Evolutionary conservation across 2,888 invertebrate genomes (phyloP).

Genomic region (Iselma pallidipennis): DNA sequence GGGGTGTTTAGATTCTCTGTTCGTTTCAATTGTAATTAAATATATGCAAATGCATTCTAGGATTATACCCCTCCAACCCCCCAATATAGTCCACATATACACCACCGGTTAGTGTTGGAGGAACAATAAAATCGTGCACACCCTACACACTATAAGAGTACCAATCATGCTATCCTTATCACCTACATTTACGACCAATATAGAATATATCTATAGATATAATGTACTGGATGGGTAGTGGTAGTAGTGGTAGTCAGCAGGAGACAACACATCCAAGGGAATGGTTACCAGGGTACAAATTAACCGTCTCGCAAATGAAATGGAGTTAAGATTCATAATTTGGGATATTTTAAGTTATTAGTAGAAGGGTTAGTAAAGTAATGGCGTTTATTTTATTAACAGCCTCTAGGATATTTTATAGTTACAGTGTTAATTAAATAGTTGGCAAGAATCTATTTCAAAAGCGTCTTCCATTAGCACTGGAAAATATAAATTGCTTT

Average conservation of each 20-base stretch:
- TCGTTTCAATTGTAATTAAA: slow-evolving; percentile 44
- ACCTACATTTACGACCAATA: background rate
- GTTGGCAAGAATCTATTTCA: slow-evolving; percentile 3
- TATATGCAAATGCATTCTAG: slow-evolving; percentile 45
- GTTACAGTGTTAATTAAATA: slow-evolving; percentile 1
- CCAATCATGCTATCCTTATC: background rate
- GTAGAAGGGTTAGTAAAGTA: slow-evolving; percentile 16
- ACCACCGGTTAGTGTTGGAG: no score
- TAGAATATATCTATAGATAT: background rate
- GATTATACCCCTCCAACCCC: slow-evolving; percentile 35
- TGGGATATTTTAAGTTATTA: slow-evolving; percentile 29
- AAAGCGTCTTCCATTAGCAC: background rate
- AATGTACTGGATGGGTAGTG: background rate
- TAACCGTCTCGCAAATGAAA: slow-evolving; percentile 26
- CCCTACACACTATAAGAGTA: slow-evolving; percentile 16
- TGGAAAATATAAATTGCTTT: background rate
- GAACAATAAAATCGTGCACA: slow-evolving; percentile 37
- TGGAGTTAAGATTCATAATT: slow-evolving; percentile 32
- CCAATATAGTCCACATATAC: background rate
- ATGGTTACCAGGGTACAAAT: slow-evolving; percentile 21
- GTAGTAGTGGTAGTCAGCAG: background rate
- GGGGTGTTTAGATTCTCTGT: slow-evolving; percentile 23
- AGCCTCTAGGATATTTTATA: slow-evolving; percentile 16
- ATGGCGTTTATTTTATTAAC: slow-evolving; percentile 28
- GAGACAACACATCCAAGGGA: background rate